These are phyloP conservation scores for Neoascia interrupta DNA, from an alignment of 2,888 invertebrate species.

Conservation along the genomic window DNA sequence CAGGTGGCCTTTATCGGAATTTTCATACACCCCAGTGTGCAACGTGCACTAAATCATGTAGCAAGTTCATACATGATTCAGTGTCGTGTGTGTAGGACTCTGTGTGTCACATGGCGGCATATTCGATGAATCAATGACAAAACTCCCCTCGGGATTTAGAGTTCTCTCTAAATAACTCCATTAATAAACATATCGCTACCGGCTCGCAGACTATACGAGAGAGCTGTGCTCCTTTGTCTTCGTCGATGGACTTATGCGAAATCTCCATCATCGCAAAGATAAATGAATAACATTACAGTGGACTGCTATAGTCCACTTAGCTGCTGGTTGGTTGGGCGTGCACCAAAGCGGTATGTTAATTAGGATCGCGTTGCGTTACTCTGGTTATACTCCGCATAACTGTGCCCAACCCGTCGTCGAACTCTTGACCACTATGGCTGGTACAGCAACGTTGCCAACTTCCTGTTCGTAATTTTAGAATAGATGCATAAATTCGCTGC, in stretches of 20 bases:
- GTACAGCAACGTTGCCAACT: conserved; percentile 36
- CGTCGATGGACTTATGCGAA: conserved; percentile 45
- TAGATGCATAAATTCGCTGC: conserved; percentile 20
- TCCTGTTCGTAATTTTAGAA: conserved; percentile 44
- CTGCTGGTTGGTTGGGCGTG: conserved; percentile 59
- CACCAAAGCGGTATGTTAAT: conserved; percentile 65
- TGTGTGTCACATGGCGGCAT: conserved; percentile 38
- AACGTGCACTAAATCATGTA: conserved; percentile 44
- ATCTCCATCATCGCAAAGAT: conserved; percentile 35
- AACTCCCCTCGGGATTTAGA: conserved; percentile 12
- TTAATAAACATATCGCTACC: conserved; percentile 62
- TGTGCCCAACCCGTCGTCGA: conserved; percentile 53
- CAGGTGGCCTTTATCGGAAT: conserved; percentile 68
- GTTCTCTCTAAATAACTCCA: conserved; percentile 45
- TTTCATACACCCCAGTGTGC: conserved; percentile 38
- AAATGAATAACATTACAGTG: conserved; percentile 44
- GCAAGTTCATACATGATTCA: conserved; percentile 60
- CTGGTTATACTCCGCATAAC: conserved; percentile 8
- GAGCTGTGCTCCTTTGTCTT: conserved; percentile 21
- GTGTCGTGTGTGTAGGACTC: conserved; percentile 16
- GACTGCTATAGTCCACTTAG: conserved; percentile 49
- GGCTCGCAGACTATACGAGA: conserved; percentile 13
- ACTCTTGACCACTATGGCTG: conserved; percentile 56
- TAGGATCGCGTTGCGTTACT: conserved; percentile 55
- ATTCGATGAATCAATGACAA: conserved; percentile 53